Conservation (phyloP, 2,113 vertebrate genomes). For the Laticauda laticaudata region DNA sequence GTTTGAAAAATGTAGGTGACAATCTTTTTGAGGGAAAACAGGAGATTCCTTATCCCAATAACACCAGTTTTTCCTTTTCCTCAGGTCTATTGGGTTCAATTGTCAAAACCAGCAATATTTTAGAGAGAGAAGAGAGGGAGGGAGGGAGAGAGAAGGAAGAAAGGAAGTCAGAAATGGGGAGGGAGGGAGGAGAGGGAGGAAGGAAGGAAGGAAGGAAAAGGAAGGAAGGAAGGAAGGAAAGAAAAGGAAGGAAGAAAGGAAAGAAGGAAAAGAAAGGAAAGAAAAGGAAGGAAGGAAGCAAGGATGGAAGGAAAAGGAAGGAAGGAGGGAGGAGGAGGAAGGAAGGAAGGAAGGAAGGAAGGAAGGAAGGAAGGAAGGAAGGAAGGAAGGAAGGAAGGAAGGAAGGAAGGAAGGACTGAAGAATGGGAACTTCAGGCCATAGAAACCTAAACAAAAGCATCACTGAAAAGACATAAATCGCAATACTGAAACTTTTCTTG, state of each 20-base stretch:
- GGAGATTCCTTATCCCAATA: too few species aligned
- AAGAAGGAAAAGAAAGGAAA: accelerated
- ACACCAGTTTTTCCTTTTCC: too few species aligned
- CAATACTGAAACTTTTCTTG: background rate
- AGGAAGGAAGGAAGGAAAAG: background rate
- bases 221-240: background rate
- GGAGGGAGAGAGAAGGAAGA: background rate
- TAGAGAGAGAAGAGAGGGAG: background rate
- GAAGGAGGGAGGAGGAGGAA: background rate
- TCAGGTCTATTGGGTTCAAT: too few species aligned
- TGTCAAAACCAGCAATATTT: too few species aligned
- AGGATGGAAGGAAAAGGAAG: too few species aligned
- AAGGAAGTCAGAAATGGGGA: too few species aligned
- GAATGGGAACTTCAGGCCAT: background rate
- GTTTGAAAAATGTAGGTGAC: too few species aligned
- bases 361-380: background rate
- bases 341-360: background rate
- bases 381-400: background rate
- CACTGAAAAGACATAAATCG: background rate
- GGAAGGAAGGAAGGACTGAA: background rate
- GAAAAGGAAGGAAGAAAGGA: background rate
- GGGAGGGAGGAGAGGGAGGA: too few species aligned
- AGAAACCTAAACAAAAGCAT: background rate
- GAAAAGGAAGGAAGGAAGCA: too few species aligned
- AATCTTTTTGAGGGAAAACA: too few species aligned